phyloP scores from a whole-genome alignment of 1,140 invertebrate genomes.

The Temnothorax curvispinosus region DNA sequence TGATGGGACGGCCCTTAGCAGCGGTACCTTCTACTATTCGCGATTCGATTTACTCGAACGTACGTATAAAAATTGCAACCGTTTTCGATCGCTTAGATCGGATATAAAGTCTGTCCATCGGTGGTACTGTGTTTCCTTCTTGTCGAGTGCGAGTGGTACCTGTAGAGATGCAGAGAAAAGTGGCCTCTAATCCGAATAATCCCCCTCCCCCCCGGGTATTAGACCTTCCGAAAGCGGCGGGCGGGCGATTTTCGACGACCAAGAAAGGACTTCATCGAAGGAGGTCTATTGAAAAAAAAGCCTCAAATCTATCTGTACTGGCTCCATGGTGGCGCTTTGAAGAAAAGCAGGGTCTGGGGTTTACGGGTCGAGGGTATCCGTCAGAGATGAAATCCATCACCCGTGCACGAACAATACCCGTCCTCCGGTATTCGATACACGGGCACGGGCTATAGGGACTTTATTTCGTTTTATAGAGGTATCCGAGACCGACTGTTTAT shows the following conservation, averaged over 20 bases:
- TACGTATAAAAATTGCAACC: background rate
- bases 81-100: background rate
- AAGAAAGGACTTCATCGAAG: too few species aligned
- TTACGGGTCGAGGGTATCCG: conserved; percentile 75
- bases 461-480: conserved; percentile 1
- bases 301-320: conserved; percentile 46
- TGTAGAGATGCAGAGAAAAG: too few species aligned
- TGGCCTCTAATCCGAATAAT: too few species aligned
- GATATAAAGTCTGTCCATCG: background rate
- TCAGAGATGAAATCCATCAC: conserved; percentile 79
- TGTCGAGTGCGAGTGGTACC: too few species aligned
- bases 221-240: too few species aligned
- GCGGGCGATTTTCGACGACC: too few species aligned
- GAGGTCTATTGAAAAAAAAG: too few species aligned
- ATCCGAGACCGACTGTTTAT: conserved; percentile 69
- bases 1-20: background rate
- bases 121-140: background rate
- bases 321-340: conserved; percentile 57
- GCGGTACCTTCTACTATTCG: background rate
- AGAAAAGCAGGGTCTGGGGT: conserved; percentile 72
- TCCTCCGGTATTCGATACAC: too few species aligned
- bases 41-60: background rate
- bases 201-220: too few species aligned
- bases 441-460: too few species aligned
- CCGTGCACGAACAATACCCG: conserved; percentile 68